Evolutionary conservation across 2,888 invertebrate species (phyloP), one percentile per base, ranked within the genome.

Genomic region (Orthosia gracilis): DNA sequence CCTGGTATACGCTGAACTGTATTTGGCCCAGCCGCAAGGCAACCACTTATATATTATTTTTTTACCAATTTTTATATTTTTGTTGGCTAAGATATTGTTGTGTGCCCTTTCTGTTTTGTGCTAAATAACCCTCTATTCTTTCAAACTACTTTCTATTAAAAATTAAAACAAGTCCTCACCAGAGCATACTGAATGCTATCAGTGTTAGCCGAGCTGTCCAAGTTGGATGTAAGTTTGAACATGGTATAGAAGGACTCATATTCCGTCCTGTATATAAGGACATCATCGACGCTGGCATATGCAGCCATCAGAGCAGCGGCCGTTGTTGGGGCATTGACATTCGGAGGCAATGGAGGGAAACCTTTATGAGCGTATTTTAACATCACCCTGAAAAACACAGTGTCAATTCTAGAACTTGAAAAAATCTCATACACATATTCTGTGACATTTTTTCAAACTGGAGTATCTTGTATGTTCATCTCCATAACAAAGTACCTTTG

Each of bases 211-310:
- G 98, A 97, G 86, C 98, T 97, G 23, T 97, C 97, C 69, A 98
- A 97, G 92, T 99, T 98, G 3, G 98, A 97, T 77, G 98, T 92
- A 15, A 98, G 94, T 73, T 97, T 97, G 91, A 98, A 97, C 90
- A 98, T 97, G 78, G 97, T 97, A 83, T 97, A 97, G 94, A 97
- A 98, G 83, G 97, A 93, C 31, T 82, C 93, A 62, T 88, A 88
- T 85, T 96, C 93, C 31, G 92, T 94, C 50, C 92, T 88, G 89
- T 96, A 95, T 82, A 96, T 92, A 13, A 94, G 87, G 1, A 95
- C 88, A 69, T 92, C 89, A 80, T 95, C 94, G 0, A 93, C 90
- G 13, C 87, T 83, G 15, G 93, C 84, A 78, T 96, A 95, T 1
- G 85, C 83, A 84, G 97, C 96, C 47, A 83, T 52, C 3, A 96